Evolutionary conservation across 2,888 invertebrate genomes (phyloP).

Genomic region (Thysanoteuthis rhombus): DNA sequence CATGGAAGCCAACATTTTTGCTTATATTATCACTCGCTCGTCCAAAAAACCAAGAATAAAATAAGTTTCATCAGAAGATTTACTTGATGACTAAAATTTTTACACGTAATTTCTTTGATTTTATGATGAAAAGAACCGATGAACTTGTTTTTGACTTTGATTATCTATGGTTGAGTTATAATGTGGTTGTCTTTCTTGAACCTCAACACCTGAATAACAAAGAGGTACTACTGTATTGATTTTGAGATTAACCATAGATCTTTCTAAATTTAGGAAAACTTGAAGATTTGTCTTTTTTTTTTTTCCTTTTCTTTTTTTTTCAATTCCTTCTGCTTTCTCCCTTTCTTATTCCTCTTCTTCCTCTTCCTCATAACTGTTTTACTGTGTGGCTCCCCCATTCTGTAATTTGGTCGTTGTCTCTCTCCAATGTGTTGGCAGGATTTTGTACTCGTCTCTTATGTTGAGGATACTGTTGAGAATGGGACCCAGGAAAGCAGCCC

Average conservation of each 20-base stretch:
- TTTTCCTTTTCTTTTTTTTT: neutral
- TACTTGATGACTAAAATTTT: too few species aligned
- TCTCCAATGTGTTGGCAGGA: conserved; percentile 18
- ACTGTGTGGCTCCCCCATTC: neutral
- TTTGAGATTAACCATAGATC: neutral
- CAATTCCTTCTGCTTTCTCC: neutral
- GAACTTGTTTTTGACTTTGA: too few species aligned
- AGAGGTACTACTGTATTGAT: too few species aligned
- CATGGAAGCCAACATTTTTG: too few species aligned
- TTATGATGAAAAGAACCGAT: too few species aligned
- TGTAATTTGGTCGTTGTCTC: neutral
- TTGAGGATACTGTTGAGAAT: neutral
- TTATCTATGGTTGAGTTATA: too few species aligned
- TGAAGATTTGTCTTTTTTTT: neutral
- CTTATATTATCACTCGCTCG: too few species aligned
- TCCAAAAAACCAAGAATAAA: too few species aligned
- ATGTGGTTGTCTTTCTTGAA: too few species aligned
- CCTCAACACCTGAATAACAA: too few species aligned
- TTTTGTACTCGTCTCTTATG: conserved; percentile 28
- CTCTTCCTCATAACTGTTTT: neutral
- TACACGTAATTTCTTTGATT: too few species aligned
- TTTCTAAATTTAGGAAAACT: neutral
- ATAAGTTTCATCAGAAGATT: too few species aligned
- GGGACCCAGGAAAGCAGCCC: conserved; percentile 31
- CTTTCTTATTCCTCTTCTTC: neutral